phyloP scores from a whole-genome alignment of 2,888 invertebrate species.

The Tachystola acroxantha region DNA sequence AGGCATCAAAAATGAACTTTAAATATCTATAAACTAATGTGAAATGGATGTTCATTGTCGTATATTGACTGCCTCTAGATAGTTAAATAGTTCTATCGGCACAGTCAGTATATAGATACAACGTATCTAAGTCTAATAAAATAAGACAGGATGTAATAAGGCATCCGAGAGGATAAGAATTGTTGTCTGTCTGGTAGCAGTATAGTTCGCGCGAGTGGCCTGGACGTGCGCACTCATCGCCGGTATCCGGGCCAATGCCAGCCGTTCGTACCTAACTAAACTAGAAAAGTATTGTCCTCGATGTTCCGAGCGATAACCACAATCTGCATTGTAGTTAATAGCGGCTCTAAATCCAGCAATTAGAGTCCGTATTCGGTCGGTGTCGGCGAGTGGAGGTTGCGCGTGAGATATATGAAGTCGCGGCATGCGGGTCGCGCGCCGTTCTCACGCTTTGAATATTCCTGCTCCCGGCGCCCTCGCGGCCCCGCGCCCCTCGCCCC shows the following conservation, averaged over 20 bases:
- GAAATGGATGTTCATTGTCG: too few species aligned
- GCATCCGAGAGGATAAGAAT: slow-evolving; percentile 13
- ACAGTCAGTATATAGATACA: too few species aligned
- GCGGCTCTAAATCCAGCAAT: slow-evolving; percentile 32
- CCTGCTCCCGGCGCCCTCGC: slow-evolving; percentile 60
- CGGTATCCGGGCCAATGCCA: slow-evolving; percentile 77
- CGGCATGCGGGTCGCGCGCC: slow-evolving; percentile 76
- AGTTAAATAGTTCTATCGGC: too few species aligned
- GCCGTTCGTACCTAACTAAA: slow-evolving; percentile 74
- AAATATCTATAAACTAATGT: too few species aligned
- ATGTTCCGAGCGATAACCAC: slow-evolving; percentile 73
- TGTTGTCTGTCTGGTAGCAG: not conserved
- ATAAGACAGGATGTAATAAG: slow-evolving; percentile 2
- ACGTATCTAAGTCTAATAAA: not conserved
- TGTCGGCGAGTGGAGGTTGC: slow-evolving; percentile 54
- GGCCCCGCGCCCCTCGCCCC: slow-evolving; percentile 23
- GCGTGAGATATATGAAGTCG: slow-evolving; percentile 77
- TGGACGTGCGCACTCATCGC: slow-evolving; percentile 67
- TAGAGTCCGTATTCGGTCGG: slow-evolving; percentile 44
- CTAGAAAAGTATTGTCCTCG: slow-evolving; percentile 78
- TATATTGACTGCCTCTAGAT: too few species aligned
- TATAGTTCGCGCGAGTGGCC: not conserved
- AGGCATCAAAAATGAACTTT: slow-evolving; percentile 29
- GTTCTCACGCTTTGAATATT: slow-evolving; percentile 79
- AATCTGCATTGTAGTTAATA: slow-evolving; percentile 30